Conservation (phyloP, 2,797 vertebrate species). For the Alcedo quadribrachys region DNA sequence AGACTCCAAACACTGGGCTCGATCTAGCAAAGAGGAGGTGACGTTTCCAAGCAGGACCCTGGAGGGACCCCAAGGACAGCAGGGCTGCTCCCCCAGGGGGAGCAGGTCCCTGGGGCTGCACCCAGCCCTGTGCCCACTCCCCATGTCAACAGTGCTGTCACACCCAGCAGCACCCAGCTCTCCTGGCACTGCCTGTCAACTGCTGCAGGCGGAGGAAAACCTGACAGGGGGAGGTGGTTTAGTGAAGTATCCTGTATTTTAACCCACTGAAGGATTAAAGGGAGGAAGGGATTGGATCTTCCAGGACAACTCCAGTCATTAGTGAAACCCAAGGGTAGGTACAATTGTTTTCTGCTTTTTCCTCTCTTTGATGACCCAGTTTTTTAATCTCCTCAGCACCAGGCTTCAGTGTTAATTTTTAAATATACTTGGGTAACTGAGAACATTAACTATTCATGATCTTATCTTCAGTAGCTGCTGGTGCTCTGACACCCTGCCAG, state of each 20-base stretch:
- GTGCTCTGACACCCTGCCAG: not conserved
- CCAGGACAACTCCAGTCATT: not conserved
- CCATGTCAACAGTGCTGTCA: fast-evolving
- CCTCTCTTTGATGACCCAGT: slow-evolving; percentile 57
- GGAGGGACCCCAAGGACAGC: not conserved
- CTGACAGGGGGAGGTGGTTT: not conserved
- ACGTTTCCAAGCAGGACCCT: no score
- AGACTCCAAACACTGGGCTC: not conserved
- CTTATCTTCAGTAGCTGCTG: slow-evolving; percentile 35
- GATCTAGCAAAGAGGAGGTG: not conserved
- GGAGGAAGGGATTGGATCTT: not conserved
- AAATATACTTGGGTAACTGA: slow-evolving; percentile 64
- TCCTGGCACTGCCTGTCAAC: not conserved
- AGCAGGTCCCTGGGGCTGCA: not conserved
- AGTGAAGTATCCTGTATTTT: not conserved
- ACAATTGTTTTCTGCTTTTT: slow-evolving; percentile 52
- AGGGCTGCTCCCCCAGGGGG: not conserved
- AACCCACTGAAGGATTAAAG: slow-evolving; percentile 26
- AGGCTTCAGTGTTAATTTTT: slow-evolving; percentile 64
- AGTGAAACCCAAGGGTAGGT: slow-evolving; percentile 31
- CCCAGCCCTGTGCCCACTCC: not conserved
- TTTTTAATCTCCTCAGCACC: slow-evolving; percentile 50
- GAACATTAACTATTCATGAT: slow-evolving; percentile 59
- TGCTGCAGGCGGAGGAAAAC: not conserved
- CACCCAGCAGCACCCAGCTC: not conserved